phyloP scores from a whole-genome alignment of 2,113 vertebrate species.

The Oreotrochilus melanogaster region DNA sequence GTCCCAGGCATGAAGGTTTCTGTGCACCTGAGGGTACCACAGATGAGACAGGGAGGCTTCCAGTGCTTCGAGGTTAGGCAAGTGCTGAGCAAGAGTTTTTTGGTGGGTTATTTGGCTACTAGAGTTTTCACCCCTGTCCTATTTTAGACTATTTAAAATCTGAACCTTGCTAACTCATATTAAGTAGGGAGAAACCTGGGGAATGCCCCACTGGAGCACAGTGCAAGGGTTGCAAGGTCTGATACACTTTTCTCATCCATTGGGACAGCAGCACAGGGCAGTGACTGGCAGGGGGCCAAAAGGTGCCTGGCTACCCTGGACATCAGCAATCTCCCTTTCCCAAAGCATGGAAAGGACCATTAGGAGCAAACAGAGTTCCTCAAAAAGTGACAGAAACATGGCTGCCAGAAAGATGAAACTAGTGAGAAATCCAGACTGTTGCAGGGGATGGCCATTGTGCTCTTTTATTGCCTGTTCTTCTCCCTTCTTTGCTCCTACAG shows the following conservation, averaged over 20 bases:
- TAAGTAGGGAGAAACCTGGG: not conserved
- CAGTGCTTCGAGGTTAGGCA: not conserved
- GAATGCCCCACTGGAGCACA: not conserved
- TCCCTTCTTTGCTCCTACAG: not conserved
- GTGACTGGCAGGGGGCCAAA: not conserved
- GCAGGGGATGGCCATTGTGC: not conserved
- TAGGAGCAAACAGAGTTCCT: not conserved
- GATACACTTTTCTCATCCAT: accelerated
- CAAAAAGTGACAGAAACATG: not conserved
- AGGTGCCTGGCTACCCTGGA: not conserved
- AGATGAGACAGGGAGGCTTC: not conserved
- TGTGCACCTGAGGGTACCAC: not conserved
- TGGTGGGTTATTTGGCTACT: not conserved
- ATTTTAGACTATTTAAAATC: not conserved
- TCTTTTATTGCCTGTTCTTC: not conserved
- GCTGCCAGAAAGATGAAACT: not conserved
- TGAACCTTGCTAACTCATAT: not conserved
- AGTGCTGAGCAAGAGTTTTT: not conserved
- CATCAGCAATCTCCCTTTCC: not conserved
- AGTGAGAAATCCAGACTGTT: not conserved
- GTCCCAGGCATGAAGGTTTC: not conserved
- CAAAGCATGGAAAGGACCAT: not conserved
- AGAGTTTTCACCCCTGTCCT: not conserved
- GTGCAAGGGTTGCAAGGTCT: not conserved
- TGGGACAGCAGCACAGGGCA: not conserved